A percentile compares a stretch with the other conserved stretches of the same genome.
Conservation (phyloP, 2,797 vertebrate species). For the Anabacerthia variegaticeps region DNA sequence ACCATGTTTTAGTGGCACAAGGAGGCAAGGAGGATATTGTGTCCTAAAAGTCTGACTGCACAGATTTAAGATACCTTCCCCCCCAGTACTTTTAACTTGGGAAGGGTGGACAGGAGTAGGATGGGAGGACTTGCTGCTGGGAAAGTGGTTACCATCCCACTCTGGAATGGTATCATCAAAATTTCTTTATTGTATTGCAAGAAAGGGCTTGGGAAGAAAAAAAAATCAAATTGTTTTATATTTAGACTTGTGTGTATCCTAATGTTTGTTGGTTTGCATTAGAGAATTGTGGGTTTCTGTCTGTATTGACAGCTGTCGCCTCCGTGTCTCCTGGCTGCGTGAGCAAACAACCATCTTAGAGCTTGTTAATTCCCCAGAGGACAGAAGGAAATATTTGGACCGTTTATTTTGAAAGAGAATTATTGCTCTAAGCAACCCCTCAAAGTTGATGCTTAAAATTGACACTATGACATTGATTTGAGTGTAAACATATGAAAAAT, state of each 20-base stretch:
- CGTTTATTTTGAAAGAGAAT: slow-evolving; percentile 11
- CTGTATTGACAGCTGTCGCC: neutral
- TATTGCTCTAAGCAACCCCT: slow-evolving; percentile 5
- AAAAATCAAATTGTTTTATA: neutral
- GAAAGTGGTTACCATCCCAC: neutral
- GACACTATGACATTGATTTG: neutral
- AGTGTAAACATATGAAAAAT: slow-evolving; percentile 28
- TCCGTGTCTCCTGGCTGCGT: neutral
- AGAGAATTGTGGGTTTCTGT: neutral
- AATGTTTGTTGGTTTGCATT: neutral
- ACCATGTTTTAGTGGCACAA: neutral
- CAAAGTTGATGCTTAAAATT: neutral
- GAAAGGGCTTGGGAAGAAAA: neutral
- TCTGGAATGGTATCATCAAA: neutral
- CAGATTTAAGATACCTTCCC: neutral
- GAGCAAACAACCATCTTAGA: neutral
- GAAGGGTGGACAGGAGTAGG: neutral
- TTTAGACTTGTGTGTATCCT: neutral
- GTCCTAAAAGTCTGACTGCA: neutral
- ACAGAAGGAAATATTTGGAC: neutral
- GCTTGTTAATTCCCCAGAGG: neutral
- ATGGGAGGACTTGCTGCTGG: neutral
- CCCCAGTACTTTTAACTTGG: neutral
- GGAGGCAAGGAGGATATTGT: neutral
- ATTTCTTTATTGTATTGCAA: neutral